A percentile compares a stretch with the other conserved stretches of the same genome.
Conservation (phyloP, 92 coral and sea anemone species). For the Palythoa heliodiscus region DNA sequence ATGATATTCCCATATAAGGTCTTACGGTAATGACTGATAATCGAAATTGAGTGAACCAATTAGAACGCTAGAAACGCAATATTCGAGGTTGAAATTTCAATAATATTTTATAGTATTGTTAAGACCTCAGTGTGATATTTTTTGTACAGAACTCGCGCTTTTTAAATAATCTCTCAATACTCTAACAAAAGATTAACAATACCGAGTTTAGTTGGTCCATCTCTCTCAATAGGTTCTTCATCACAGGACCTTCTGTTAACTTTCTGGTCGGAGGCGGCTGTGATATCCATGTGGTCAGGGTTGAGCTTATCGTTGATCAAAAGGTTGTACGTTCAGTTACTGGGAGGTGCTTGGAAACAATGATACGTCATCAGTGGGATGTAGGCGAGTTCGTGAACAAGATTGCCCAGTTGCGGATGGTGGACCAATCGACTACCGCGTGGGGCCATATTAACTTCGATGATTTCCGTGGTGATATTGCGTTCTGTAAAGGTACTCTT, state of each 20-base stretch:
- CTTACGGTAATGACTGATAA: too few relatives aligned
- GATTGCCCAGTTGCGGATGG: slow-evolving; percentile 54
- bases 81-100: too few relatives aligned
- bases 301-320: slow-evolving; percentile 51
- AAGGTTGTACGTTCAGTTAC: slow-evolving; percentile 51
- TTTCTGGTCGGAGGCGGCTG: slow-evolving; percentile 78
- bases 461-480: slow-evolving; percentile 58
- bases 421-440: slow-evolving; percentile 40
- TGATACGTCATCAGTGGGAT: slow-evolving; percentile 48
- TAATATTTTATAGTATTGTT: too few relatives aligned
- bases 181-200: neutral
- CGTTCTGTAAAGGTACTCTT: slow-evolving; percentile 27
- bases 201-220: neutral
- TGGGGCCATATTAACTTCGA: slow-evolving; percentile 80
- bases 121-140: too few relatives aligned
- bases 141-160: neutral
- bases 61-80: too few relatives aligned
- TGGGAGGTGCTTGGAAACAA: slow-evolving; percentile 58
- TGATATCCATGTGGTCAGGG: slow-evolving; percentile 39
- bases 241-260: slow-evolving; percentile 45
- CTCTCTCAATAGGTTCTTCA: neutral
- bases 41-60: too few relatives aligned
- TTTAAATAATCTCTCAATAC: too few relatives aligned
- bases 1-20: too few relatives aligned
- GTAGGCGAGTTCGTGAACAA: slow-evolving; percentile 51